These are phyloP conservation scores for Hedychridium roseum DNA, from an alignment of 2,888 invertebrate genomes.

Conservation along the genomic window DNA sequence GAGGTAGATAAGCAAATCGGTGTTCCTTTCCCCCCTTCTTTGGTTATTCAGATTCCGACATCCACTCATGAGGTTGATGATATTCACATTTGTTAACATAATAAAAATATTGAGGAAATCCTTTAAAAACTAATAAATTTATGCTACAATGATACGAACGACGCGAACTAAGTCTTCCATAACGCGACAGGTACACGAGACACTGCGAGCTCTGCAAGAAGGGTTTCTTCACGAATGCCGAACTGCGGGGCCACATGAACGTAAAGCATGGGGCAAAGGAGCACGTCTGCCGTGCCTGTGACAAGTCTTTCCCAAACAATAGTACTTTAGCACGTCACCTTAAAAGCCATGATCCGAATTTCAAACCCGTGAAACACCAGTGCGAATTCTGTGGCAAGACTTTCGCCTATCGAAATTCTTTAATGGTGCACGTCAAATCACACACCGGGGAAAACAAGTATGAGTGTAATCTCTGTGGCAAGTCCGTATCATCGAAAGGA, in stretches of 20 bases:
- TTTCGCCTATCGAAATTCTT: conserved; percentile 59
- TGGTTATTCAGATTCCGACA: too few relatives aligned
- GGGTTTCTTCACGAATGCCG: conserved; percentile 57
- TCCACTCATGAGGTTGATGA: too few relatives aligned
- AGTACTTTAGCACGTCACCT: conserved; percentile 48
- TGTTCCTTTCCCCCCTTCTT: too few relatives aligned
- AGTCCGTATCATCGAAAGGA: conserved; percentile 59
- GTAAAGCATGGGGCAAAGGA: conserved; percentile 54
- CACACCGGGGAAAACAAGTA: conserved; percentile 59
- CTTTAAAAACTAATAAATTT: too few relatives aligned
- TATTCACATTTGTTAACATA: too few relatives aligned
- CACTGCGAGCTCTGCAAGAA: conserved; percentile 50
- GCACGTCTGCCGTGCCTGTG: conserved; percentile 50
- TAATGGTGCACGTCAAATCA: conserved; percentile 57
- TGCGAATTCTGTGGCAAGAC: conserved; percentile 60
- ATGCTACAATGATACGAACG: too few relatives aligned
- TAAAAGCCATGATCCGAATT: conserved; percentile 53
- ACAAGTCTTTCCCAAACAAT: conserved; percentile 52
- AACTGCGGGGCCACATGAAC: conserved; percentile 56
- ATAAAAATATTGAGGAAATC: too few relatives aligned
- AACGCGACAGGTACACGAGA: conserved; percentile 46
- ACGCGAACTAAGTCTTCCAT: too few relatives aligned
- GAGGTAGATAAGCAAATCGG: too few relatives aligned
- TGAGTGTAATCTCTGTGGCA: conserved; percentile 61
- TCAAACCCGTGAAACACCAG: conserved; percentile 53